Conservation (phyloP, 2,113 vertebrate genomes). For the western clawed frog (Xenopus tropicalis) region UCB_Xtro_10.0 CM004445.2:135197001-135197500, state of each 20-base stretch:
- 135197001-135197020: slow-evolving; percentile 58
- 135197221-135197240: neutral
- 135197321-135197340: no score
- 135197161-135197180: neutral
- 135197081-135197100: no score
- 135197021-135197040: slow-evolving; percentile 56
- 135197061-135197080: neutral
- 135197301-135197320: no score
- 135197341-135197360: no score
- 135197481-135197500: no score
- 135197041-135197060: slow-evolving; percentile 57
- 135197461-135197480: no score
- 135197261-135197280: neutral
- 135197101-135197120: neutral
- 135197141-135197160: neutral
- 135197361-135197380: no score
- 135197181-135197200: neutral
- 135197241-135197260: neutral
- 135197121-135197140: neutral
- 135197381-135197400: no score
- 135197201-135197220: neutral
- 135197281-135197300: neutral
- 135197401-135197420: no score
- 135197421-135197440: no score
- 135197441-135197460: no score